Percentiles rank a stretch among this genome's conserved stretches.
Conservation (phyloP, 2,888 invertebrate genomes). For the Ametastegia equiseti region DNA sequence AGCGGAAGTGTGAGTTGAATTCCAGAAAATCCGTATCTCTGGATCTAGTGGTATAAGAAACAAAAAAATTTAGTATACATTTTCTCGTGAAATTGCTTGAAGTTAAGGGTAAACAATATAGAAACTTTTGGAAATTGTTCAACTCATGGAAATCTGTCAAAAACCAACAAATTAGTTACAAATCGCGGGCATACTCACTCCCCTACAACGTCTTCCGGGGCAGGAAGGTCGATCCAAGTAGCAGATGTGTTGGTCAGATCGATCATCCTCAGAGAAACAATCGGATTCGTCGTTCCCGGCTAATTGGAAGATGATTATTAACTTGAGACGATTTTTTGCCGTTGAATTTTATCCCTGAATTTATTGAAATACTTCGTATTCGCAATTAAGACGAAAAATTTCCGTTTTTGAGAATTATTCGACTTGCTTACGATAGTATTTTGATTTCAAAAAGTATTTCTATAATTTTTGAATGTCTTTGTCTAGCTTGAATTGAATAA, state of each 20-base stretch:
- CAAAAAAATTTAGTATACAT: neutral
- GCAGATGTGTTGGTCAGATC: conserved; percentile 75
- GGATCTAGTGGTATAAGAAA: neutral
- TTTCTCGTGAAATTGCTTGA: neutral
- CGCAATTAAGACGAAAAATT: too few species aligned
- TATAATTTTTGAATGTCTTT: too few species aligned
- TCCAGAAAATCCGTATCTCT: neutral
- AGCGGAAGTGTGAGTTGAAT: neutral
- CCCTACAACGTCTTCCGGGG: conserved; percentile 64
- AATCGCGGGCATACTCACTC: conserved; percentile 59
- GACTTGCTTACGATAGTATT: too few species aligned
- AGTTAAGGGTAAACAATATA: conserved; percentile 10
- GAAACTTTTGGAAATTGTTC: neutral
- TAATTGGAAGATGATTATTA: conserved; percentile 62
- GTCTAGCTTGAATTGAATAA: too few species aligned
- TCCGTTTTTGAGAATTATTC: too few species aligned
- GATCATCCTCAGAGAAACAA: conserved; percentile 82
- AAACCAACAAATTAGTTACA: neutral
- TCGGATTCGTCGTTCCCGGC: conserved; percentile 86
- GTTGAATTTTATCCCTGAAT: neutral
- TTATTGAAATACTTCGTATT: too few species aligned
- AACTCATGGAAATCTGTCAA: too few species aligned
- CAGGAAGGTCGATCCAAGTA: conserved; percentile 57
- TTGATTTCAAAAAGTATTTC: too few species aligned
- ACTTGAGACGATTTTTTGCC: neutral